phyloP scores from a whole-genome alignment of 2,797 vertebrate species.

The Linurgus olivaceus region DNA sequence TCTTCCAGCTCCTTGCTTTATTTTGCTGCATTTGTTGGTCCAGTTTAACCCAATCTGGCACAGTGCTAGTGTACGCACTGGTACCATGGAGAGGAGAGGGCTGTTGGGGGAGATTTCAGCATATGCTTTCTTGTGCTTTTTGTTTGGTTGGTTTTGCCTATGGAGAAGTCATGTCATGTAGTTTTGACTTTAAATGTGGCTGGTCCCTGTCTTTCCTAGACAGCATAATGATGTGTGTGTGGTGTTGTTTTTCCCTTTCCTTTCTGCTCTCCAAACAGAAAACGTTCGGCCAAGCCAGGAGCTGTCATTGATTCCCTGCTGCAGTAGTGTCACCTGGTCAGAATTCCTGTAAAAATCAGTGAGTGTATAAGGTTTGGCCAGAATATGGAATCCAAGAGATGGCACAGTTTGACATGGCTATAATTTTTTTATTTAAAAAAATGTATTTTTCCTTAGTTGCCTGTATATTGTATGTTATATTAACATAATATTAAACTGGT shows the following conservation, averaged over 20 bases:
- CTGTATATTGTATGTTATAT: slow-evolving; percentile 60
- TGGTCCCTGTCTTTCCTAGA: neutral
- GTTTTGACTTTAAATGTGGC: neutral
- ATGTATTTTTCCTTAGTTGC: slow-evolving; percentile 48
- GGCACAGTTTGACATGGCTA: slow-evolving; percentile 39
- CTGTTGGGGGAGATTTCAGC: neutral
- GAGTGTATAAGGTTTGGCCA: slow-evolving; percentile 43
- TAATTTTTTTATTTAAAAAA: slow-evolving; percentile 36
- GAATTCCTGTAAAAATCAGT: slow-evolving; percentile 57
- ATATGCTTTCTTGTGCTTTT: neutral
- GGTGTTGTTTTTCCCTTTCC: slow-evolving; percentile 50
- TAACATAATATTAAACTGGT: slow-evolving; percentile 52
- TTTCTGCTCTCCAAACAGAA: slow-evolving; percentile 81
- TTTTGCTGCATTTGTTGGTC: neutral
- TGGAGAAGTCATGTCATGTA: neutral
- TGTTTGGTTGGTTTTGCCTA: neutral
- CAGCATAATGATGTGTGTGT: slow-evolving; percentile 24
- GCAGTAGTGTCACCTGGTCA: slow-evolving; percentile 79
- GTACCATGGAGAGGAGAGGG: neutral
- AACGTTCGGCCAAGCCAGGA: slow-evolving; percentile 91
- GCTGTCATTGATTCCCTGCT: slow-evolving; percentile 92
- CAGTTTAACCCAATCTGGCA: neutral
- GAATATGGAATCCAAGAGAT: slow-evolving; percentile 36
- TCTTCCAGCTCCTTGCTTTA: neutral
- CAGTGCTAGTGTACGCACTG: fast-evolving